phyloP scores from a whole-genome alignment of 2,797 vertebrate species.

The Enteromius unitaeniatus region DNA sequence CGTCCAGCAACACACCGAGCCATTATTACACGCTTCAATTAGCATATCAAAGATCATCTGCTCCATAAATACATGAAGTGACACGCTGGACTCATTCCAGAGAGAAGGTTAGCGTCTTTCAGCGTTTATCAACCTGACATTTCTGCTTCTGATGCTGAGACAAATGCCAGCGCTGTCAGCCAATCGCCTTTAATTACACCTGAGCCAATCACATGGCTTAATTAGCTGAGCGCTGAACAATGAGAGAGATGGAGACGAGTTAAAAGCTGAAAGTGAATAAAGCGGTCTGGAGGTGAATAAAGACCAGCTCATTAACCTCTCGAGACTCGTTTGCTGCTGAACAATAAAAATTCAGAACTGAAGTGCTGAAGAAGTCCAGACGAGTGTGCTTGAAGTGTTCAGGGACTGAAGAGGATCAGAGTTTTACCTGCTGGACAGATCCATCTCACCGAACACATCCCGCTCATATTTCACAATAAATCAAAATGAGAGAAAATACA shows the following conservation, averaged over 20 bases:
- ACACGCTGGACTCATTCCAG: slow-evolving; percentile 55
- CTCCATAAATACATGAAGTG: slow-evolving; percentile 65
- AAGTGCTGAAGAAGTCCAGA: too few species aligned
- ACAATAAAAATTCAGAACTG: too few species aligned
- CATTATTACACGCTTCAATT: slow-evolving; percentile 62
- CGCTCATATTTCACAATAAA: too few species aligned
- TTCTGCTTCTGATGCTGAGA: neutral
- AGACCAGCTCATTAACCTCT: neutral
- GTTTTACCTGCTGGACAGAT: too few species aligned
- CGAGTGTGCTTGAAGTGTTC: too few species aligned
- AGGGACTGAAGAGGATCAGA: too few species aligned
- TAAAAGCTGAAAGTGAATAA: neutral
- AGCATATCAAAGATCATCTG: slow-evolving; percentile 70
- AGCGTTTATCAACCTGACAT: neutral
- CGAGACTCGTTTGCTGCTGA: neutral
- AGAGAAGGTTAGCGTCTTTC: neutral
- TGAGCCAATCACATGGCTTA: neutral
- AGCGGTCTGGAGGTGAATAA: neutral
- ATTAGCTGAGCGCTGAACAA: neutral
- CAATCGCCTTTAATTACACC: neutral
- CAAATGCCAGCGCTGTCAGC: neutral
- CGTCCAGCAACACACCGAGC: slow-evolving; percentile 49
- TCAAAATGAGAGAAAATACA: too few species aligned
- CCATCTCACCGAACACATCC: too few species aligned
- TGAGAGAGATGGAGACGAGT: too few species aligned